These are phyloP conservation scores for Mustela nigripes DNA, from an alignment of 2,113 vertebrate species.

Conservation along the genomic window DNA sequence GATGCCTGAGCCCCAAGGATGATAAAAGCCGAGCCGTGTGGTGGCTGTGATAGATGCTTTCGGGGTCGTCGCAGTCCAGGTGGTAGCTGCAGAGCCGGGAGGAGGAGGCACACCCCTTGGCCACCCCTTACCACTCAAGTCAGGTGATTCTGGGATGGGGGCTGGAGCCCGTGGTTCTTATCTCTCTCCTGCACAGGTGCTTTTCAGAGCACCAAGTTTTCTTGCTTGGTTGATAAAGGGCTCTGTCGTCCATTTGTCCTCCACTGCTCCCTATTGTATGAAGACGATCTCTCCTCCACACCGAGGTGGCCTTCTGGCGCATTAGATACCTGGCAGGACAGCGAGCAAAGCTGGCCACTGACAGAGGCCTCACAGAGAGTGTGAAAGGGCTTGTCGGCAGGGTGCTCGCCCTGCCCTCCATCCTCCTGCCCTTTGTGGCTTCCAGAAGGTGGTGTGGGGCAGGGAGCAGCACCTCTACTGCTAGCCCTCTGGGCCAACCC, in stretches of 20 bases:
- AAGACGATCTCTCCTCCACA: neutral
- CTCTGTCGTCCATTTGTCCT: neutral
- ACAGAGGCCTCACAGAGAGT: neutral
- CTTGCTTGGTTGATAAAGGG: neutral
- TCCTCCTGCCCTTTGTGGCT: neutral
- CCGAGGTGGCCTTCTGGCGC: neutral
- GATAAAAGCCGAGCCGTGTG: conserved; percentile 74
- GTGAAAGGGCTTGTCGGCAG: neutral
- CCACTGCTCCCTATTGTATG: neutral
- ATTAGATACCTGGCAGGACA: neutral
- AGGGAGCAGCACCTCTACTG: neutral
- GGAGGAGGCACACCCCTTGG: neutral
- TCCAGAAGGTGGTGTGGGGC: neutral
- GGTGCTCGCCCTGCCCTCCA: neutral
- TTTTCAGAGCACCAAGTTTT: neutral
- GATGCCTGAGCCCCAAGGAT: conserved; percentile 79
- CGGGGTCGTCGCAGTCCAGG: conserved; percentile 33
- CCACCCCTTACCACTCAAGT: neutral
- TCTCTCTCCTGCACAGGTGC: neutral
- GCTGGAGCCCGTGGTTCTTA: neutral
- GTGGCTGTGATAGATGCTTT: conserved; percentile 70
- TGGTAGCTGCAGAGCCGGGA: conserved; percentile 70
- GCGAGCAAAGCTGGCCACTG: neutral
- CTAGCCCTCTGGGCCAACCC: neutral
- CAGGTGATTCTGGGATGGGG: conserved; percentile 13